Base-by-base conservation (phyloP, 2,797 vertebrate species). In the Typhlichthys subterraneus region DNA sequence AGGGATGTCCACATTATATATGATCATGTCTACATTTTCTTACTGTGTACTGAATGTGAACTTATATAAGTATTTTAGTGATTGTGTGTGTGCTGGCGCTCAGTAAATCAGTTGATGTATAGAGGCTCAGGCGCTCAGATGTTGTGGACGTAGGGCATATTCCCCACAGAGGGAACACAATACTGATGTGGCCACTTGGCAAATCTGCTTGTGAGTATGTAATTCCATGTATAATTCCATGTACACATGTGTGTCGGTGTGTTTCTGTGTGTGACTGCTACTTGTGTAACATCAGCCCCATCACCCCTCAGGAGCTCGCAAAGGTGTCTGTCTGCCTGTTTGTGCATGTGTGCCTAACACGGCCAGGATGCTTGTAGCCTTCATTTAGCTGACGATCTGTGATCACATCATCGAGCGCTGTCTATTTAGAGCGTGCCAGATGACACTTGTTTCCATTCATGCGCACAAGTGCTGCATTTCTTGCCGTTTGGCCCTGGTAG, bases 361-460 rank as follows among this genome's bases (percentile, higher is more conserved):
- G 23, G 29, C 45, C 11, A 52, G 55, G 17, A 13, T 33, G 8
- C n/a, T 10, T 48, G 46, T 2, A 11, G 67, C 52, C 61, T 63
- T 46, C 15, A 10, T 0, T 15, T 17, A 13, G 45, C 9, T 42
- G 15, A 12, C 13, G 53, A 55, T 63, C 33, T 10, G 19, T 38
- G 23, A 1, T 57, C 60, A 45, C 33, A 72, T 73, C 50, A 69
- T 45, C 55, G 65, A 72, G 59, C n/a, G 15, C 17, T 9, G 49
- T 68, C 60, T 46, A 54, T 63, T 49, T 65, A 4, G 60, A 72
- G 23, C 14, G 38, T 54, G 33, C 54, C 11, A 62, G 56, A 62
- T 64, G 62, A 75, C 75, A 81, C 75, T 69, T 58, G 72, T 79
- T 72, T 82, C 63, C 72, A 67, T 51, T 80, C 76, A 68, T 4